Percentiles rank a stretch among this genome's conserved stretches.
phyloP scores from a whole-genome alignment of 1,140 invertebrate species.

The Amyelois transitella region DNA sequence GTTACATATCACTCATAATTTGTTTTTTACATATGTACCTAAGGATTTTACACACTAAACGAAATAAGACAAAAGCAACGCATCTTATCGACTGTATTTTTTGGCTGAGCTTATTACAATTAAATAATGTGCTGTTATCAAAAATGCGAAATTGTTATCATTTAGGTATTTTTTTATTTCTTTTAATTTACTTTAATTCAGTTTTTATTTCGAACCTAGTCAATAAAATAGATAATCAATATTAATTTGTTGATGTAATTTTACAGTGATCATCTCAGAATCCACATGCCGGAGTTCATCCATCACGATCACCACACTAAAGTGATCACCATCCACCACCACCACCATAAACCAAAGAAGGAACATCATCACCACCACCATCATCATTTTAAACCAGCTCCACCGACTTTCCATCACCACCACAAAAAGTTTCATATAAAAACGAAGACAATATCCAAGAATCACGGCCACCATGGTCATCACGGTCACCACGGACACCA shows the following conservation, averaged over 20 bases:
- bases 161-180: too few species aligned
- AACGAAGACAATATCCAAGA: constrained; percentile 37
- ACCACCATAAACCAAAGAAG: constrained; percentile 65
- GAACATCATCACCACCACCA: constrained; percentile 69
- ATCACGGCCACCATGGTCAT: constrained; percentile 15
- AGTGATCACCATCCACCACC: constrained; percentile 74
- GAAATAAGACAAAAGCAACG: too few species aligned
- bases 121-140: too few species aligned
- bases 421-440: constrained; percentile 45
- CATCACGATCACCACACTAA: constrained; percentile 76
- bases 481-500: constrained; percentile 11
- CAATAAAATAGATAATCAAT: neutral
- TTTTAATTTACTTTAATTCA: too few species aligned
- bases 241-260: constrained; percentile 15
- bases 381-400: constrained; percentile 54
- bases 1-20: too few species aligned
- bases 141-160: too few species aligned
- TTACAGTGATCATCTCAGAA: constrained; percentile 74
- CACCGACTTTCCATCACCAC: constrained; percentile 45
- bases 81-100: too few species aligned
- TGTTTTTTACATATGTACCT: too few species aligned
- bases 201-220: too few species aligned
- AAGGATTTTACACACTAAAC: too few species aligned
- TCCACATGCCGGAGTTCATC: constrained; percentile 76
- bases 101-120: too few species aligned